Evolutionary conservation across 2,888 invertebrate genomes (phyloP).

Genomic region (Siphlonurus alternatus): DNA sequence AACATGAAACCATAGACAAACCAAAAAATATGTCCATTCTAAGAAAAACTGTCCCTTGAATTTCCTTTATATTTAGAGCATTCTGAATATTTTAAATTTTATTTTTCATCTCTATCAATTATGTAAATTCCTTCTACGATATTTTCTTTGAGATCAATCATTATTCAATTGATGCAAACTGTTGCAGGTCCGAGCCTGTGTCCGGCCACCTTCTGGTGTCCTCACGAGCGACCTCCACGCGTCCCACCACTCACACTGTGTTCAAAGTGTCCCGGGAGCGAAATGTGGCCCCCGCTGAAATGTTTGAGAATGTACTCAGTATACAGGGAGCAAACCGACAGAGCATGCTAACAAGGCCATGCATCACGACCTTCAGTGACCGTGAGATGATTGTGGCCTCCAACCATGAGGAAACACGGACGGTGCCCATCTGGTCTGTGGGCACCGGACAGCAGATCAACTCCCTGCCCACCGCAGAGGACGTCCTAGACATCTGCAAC

Average conservation of each 20-base stretch:
- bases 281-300: not conserved
- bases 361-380: conserved; percentile 17
- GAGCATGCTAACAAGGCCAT: conserved; percentile 46
- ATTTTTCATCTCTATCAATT: too few species aligned
- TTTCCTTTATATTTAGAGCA: too few species aligned
- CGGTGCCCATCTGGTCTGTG: conserved; percentile 45
- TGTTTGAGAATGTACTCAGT: not conserved
- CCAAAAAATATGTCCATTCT: too few species aligned
- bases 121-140: too few species aligned
- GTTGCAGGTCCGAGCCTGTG: not conserved
- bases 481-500: conserved; percentile 49
- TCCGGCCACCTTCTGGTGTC: conserved; percentile 38
- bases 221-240: conserved; percentile 30
- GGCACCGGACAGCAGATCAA: conserved; percentile 33
- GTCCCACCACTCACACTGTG: conserved; percentile 25
- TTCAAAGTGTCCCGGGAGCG: conserved; percentile 17
- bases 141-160: too few species aligned
- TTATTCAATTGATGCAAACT: too few species aligned
- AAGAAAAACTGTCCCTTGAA: too few species aligned
- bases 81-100: too few species aligned
- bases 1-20: too few species aligned
- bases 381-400: conserved; percentile 39
- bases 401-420: conserved; percentile 53
- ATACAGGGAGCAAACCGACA: conserved; percentile 23
- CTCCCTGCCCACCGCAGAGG: conserved; percentile 42